Evolutionary conservation across 2,888 invertebrate genomes (phyloP).

Genomic region (Limnephilus auricula): DNA sequence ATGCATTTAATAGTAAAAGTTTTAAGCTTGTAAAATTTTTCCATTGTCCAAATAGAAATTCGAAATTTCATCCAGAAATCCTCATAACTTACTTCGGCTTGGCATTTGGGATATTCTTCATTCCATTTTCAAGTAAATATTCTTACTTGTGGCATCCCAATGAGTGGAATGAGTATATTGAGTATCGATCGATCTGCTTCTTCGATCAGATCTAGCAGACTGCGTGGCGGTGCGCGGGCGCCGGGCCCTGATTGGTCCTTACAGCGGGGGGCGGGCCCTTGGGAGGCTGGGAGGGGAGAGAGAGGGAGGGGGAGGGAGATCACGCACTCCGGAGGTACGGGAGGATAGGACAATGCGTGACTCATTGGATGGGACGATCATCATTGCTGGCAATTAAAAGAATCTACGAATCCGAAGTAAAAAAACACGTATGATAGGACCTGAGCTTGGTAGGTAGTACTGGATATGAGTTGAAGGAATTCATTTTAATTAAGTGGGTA

Average conservation of each 20-base stretch:
- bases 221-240: conserved; percentile 57
- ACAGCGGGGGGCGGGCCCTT: conserved; percentile 38
- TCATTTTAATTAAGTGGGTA: not conserved
- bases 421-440: not conserved
- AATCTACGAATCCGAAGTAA: not conserved
- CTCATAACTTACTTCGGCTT: not conserved
- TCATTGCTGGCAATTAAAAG: conserved; percentile 12
- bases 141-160: not conserved
- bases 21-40: no score
- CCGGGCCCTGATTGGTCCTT: conserved; percentile 44
- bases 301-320: not conserved
- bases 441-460: not conserved
- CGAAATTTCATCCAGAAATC: not conserved
- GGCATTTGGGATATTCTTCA: not conserved
- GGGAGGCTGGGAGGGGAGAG: conserved; percentile 7
- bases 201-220: conserved; percentile 56
- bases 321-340: conserved; percentile 45
- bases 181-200: conserved; percentile 50
- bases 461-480: not conserved
- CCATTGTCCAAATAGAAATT: not conserved
- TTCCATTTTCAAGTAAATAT: not conserved
- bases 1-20: no score
- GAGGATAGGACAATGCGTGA: conserved; percentile 47
- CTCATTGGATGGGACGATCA: not conserved
- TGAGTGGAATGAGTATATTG: not conserved